phyloP scores from a whole-genome alignment of 2,113 vertebrate species.

The Cebidichthys violaceus region DNA sequence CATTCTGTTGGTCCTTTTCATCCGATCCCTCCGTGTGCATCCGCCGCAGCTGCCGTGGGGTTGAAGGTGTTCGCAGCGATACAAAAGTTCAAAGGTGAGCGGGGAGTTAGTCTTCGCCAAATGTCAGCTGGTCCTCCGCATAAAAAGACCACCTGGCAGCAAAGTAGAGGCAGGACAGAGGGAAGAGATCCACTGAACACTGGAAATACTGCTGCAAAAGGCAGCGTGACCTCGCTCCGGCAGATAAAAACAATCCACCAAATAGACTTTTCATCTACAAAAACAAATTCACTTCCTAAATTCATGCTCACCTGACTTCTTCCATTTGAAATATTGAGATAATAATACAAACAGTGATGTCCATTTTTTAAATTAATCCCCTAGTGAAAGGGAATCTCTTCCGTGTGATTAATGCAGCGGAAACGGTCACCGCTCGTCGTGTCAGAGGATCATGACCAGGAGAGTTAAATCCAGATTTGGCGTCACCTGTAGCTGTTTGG shows the following conservation, averaged over 20 bases:
- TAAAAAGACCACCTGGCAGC: conserved; percentile 25
- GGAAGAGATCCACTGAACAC: not conserved
- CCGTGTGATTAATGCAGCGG: conserved; percentile 43
- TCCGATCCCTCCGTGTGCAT: not conserved
- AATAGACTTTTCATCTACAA: not conserved
- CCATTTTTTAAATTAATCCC: conserved; percentile 73
- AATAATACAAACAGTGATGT: conserved; percentile 27
- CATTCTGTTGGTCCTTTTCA: not conserved
- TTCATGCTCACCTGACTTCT: conserved; percentile 1
- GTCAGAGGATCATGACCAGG: conserved; percentile 38
- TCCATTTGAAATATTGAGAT: conserved; percentile 58
- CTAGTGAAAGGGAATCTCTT: conserved; percentile 48
- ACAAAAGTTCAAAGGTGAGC: conserved; percentile 32
- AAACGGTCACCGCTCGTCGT: not conserved
- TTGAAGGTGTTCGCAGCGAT: conserved; percentile 26
- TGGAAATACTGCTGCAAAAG: conserved; percentile 9
- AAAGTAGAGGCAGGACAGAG: not conserved
- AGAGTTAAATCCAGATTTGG: conserved; percentile 53
- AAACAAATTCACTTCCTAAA: conserved; percentile 24
- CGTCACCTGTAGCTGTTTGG: conserved; percentile 39
- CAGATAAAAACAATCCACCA: conserved; percentile 12
- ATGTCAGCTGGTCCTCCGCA: conserved; percentile 34
- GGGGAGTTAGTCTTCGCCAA: conserved; percentile 20
- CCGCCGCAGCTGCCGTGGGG: conserved; percentile 30
- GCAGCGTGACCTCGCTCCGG: not conserved